Percentiles rank a stretch among this genome's conserved stretches.
These are phyloP conservation scores for Coptodon rendalli DNA, from an alignment of 2,113 vertebrate genomes.

Conservation along the genomic window DNA sequence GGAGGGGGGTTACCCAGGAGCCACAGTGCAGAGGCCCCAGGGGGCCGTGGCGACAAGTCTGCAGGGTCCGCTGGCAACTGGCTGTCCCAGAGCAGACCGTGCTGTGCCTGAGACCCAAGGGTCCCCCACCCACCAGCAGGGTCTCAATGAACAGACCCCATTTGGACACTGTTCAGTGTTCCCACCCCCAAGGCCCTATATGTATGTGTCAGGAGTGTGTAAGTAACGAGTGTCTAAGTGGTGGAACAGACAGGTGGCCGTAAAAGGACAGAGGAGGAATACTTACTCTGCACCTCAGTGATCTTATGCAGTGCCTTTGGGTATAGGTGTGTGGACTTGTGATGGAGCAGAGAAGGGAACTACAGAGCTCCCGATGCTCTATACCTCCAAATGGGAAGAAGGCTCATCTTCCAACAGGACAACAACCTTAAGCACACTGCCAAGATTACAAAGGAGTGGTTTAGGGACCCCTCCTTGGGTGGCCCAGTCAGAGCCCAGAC, in stretches of 20 bases:
- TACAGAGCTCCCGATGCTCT: background rate
- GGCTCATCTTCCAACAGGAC: background rate
- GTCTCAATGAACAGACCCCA: background rate
- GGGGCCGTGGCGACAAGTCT: background rate
- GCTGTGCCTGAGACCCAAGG: background rate
- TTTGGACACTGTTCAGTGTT: background rate
- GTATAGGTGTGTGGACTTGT: background rate
- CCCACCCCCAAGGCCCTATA: background rate
- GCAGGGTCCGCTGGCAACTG: background rate
- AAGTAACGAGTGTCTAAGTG: background rate
- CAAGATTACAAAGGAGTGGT: background rate
- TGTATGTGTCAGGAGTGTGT: background rate
- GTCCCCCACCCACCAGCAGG: background rate
- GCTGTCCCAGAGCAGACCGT: background rate
- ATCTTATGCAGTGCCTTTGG: background rate
- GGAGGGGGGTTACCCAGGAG: background rate
- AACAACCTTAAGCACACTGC: background rate
- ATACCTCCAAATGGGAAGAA: background rate
- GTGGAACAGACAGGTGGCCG: background rate
- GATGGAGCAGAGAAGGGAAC: background rate
- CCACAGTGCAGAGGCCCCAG: background rate
- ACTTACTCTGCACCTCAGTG: background rate
- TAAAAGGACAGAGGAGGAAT: background rate
- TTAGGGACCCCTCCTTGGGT: background rate
- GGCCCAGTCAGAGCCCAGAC: background rate